Evolutionary conservation across 2,888 invertebrate species (phyloP).

Genomic region (Aphrophora alni): DNA sequence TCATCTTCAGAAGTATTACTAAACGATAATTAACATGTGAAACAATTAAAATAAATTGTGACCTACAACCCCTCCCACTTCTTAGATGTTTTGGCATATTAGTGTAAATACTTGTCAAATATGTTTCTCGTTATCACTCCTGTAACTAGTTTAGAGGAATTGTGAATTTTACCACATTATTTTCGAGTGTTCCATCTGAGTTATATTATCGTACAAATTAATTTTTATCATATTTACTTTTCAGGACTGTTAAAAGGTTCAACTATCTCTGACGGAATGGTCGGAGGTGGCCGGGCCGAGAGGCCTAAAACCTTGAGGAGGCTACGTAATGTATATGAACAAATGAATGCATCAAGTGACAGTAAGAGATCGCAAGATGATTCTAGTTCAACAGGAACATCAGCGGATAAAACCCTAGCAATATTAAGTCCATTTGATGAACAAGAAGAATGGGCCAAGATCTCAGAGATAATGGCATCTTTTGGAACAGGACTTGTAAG

Average conservation of each 20-base stretch:
- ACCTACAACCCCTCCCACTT: no score
- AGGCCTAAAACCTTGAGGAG: conserved; percentile 77
- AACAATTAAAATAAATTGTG: no score
- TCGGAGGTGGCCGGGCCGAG: conserved; percentile 59
- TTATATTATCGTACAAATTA: no score
- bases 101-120: no score
- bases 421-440: conserved; percentile 87
- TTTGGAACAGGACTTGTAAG: conserved; percentile 85
- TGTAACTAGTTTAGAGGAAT: no score
- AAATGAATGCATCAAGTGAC: conserved; percentile 20
- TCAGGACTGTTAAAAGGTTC: conserved; percentile 85
- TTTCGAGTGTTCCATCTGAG: no score
- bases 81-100: no score
- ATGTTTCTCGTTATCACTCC: no score
- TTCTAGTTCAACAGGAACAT: conserved; percentile 20
- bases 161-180: no score
- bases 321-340: conserved; percentile 73
- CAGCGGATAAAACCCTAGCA: conserved; percentile 36
- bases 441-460: conserved; percentile 95
- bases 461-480: conserved; percentile 94
- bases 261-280: conserved; percentile 66
- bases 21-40: no score
- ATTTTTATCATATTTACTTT: no score
- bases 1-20: no score
- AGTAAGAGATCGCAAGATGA: conserved; percentile 19